Evolutionary conservation across 1,140 invertebrate species (phyloP), one percentile per base, ranked within the genome.

Genomic region (Diorhabda sublineata): DNA sequence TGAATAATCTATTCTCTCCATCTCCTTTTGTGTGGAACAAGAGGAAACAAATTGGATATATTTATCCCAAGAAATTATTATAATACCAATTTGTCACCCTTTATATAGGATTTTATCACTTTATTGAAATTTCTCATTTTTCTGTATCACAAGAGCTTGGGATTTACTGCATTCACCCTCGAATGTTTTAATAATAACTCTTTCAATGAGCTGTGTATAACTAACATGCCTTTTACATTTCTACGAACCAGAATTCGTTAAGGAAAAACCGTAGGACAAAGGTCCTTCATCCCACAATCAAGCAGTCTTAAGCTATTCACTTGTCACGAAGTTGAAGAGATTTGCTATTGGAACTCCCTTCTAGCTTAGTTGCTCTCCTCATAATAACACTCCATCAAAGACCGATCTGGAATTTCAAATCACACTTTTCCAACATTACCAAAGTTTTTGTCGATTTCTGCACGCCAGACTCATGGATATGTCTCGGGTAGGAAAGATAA

Each of bases 261-360:
- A n/a, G 47, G 61, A 62, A 52, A 52, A 62, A 62, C 43, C 61
- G 11, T 11, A 9, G 8, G 42, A 47, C 61, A 44, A 62, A 62
- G 44, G 2, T 5, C 43, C 61, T 62, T 62, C 61, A 62, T 62
- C 44, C 61, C 3, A 62, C 61, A 47, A 62, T 62, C 61, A 62
- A 62, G 61, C 11, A 44, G 44, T 62, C 61, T 62, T 44, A 43
- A 2, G 44, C 42, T 47, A 62, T 62, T 62, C 61, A 62, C 42
- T 62, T 44, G 42, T 43, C 59, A 9, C 26, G 8, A 61, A n/a
- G 59, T 42, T 45, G 42, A 62, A 42, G 43, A 43, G 47, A 52
- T 52, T 52, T 62, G 5, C 61, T 43, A 62, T 45, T 62, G 61
- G 45, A 62, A 26, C 26, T 26, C 44, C 45, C 42, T 59, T 62